Base-by-base conservation (phyloP, 2,797 vertebrate genomes). In the Peromyscus eremicus region DNA sequence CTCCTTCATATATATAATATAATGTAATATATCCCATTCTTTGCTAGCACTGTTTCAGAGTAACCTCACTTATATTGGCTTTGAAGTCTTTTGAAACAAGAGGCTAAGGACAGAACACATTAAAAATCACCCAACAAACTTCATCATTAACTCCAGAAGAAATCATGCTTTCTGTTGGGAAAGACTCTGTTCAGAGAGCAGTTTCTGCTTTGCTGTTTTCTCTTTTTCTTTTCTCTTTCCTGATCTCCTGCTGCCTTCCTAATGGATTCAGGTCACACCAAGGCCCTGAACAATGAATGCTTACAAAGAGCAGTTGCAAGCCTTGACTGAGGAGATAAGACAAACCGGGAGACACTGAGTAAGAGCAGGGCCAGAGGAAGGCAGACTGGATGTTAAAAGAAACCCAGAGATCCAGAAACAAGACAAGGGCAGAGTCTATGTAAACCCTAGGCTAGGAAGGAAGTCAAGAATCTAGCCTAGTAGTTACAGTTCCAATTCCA, bases 31-130 rank as follows among this genome's bases (percentile, higher is more conserved):
- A n/a, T 29, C 77, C n/a, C 71, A 57, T 76, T 76, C 75, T 94
- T 55, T 88, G 68, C 21, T n/a, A 66, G 34, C 43, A 0, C 37
- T 88, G 4, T 52, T 93, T 94, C 14, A 92, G 10, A 89, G 79
- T 37, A 86, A 12, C 64, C 75, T 43, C 27, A 14, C n/a, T 49
- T 87, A 43, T 66, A 86, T 80, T 92, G 37, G 32, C 81, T 95
- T 92, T 29, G 34, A 86, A 91, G 60, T 83, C 34, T 75, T 89
- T 81, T 27, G 19, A 94, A 91, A 73, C 49, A 79, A 94, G 55
- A 70, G 71, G 62, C 17, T 52, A 29, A 17, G 37, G 73, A 32
- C 92, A 52, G 2, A 27, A 25, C 27, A 37, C 34, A 66, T 66
- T 60, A 80, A 88, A 71, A 91, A 80, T 79, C 8, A 76, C 11